Base-by-base conservation (phyloP, 1,140 invertebrate genomes). In the Samia ricini region DNA sequence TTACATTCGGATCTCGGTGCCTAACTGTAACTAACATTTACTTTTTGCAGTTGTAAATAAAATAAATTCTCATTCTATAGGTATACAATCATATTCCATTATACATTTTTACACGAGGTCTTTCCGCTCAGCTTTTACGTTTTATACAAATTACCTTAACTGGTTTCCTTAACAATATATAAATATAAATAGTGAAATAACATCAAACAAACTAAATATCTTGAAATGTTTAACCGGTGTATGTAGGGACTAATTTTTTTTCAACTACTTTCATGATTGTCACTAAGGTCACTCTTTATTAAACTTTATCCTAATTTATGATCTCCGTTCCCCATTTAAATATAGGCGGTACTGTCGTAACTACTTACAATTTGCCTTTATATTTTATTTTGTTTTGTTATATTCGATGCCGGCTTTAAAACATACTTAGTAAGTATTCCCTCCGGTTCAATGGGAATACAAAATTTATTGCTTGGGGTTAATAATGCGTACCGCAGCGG, bases 11-110 rank as follows among this genome's bases (percentile, higher is more conserved):
- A 50, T 52, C 42, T 60, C 59, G 20, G 59, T 51, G 24, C 18
- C 49, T 60, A 60, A 60, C 59, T 51, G 59, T 60, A 60, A 22
- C 22, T 42, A 33, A 36, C 59, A 26, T 60, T 24, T n/a, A n/a
- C 26, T 56, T 56, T 56, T 21, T 57, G 15, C 10, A 20, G 19
- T 57, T 57, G 29, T 29, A 33, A 57, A 29, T 18, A 4, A 20
- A 33, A 57, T 20, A 57, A 42, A 42, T 15, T 42, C 15, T 42
- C 10, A 42, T 42, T 26, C 8, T 26, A 26, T 26, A 26, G 8
- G 26, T 26, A 42, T 15, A 42, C 33, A 7, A 12, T 42, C 33
- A 42, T 42, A 42, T 42, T 42, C 12, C 4, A 42, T 42, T 10
- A 15, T 42, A 0, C 12, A 42, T 42, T 42, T 42, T 42, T 42